phyloP scores from a whole-genome alignment of 2,113 vertebrate genomes.

The Neodon shergylaensis region DNA sequence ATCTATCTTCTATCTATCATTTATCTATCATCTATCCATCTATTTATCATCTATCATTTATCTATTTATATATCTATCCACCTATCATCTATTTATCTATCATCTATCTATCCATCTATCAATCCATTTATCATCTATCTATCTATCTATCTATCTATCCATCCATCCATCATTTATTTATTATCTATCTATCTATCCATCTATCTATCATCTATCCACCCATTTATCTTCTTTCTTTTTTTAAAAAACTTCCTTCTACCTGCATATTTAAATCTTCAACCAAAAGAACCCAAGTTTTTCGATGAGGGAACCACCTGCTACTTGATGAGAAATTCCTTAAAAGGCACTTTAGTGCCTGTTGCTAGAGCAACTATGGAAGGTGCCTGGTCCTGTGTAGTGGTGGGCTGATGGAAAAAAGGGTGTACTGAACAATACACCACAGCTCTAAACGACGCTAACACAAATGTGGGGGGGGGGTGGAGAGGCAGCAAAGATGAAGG shows the following conservation, averaged over 20 bases:
- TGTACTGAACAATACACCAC: background rate
- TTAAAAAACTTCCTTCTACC: background rate
- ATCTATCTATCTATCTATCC: background rate
- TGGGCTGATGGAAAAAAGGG: background rate
- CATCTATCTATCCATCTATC: too few relatives aligned
- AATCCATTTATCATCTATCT: too few relatives aligned
- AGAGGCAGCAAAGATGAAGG: background rate
- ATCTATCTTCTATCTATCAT: background rate
- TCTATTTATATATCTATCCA: too few relatives aligned
- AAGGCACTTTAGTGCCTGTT: conserved; percentile 19
- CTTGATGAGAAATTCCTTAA: conserved; percentile 28
- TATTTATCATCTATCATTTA: too few relatives aligned
- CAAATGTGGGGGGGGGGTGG: background rate
- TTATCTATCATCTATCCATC: background rate
- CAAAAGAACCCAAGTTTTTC: background rate
- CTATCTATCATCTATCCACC: background rate
- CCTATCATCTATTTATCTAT: too few relatives aligned
- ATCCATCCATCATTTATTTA: background rate
- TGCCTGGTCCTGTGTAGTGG: background rate
- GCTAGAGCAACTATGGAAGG: background rate
- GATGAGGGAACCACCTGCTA: background rate
- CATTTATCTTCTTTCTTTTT: background rate
- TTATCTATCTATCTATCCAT: too few relatives aligned
- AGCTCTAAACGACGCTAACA: background rate
- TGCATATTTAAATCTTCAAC: conserved; percentile 26